Percentiles rank a stretch among this genome's conserved stretches.
phyloP scores from a whole-genome alignment of 1,140 invertebrate genomes.

The Latrodectus geometricus region DNA sequence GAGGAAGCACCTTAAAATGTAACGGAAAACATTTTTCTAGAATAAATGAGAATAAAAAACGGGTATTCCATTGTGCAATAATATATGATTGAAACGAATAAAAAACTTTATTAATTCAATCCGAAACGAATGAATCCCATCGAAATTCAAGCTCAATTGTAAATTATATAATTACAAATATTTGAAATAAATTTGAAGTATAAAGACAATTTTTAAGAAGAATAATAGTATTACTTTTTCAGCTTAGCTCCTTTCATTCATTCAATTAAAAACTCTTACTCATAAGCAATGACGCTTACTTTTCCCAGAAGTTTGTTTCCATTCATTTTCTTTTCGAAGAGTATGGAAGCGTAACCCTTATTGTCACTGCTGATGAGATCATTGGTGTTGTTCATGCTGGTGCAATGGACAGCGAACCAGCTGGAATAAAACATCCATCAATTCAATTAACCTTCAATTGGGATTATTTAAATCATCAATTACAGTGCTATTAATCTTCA shows the following conservation, averaged over 20 bases:
- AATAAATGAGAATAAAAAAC: too few species aligned
- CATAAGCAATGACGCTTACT: slow-evolving; percentile 70
- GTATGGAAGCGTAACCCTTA: slow-evolving; percentile 87
- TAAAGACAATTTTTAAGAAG: too few species aligned
- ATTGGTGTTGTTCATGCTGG: slow-evolving; percentile 97
- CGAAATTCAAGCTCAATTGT: too few species aligned
- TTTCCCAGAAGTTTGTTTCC: slow-evolving; percentile 75
- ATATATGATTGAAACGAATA: too few species aligned
- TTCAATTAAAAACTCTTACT: background rate
- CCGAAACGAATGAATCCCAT: too few species aligned
- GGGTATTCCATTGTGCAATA: too few species aligned
- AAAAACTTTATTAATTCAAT: too few species aligned
- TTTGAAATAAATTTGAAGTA: too few species aligned
- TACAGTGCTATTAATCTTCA: background rate
- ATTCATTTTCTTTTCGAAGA: slow-evolving; percentile 86
- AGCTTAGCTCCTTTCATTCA: background rate
- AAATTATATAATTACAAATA: too few species aligned
- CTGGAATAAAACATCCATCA: slow-evolving; percentile 8
- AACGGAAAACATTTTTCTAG: too few species aligned
- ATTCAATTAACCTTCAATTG: background rate
- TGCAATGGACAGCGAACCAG: slow-evolving; percentile 95
- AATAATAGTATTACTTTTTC: background rate
- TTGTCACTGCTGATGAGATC: slow-evolving; percentile 92
- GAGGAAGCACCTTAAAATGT: too few species aligned
- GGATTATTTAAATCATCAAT: background rate